Conservation (phyloP, 2,888 invertebrate genomes). For the Platynereis dumerilii region DNA sequence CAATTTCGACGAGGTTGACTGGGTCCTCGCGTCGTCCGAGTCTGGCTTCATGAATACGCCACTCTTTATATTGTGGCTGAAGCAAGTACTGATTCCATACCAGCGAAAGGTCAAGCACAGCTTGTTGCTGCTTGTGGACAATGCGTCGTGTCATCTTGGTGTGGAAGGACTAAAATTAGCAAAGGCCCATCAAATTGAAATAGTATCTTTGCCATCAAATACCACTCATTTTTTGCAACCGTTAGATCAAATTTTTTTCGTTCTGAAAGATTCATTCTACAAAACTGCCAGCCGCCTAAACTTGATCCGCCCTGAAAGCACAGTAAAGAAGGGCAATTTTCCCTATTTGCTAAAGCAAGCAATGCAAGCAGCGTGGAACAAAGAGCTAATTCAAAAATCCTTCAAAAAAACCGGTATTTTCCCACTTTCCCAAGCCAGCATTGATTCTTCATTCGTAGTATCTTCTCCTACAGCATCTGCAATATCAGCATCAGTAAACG, state of each 20-base stretch:
- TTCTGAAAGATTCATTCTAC: not conserved
- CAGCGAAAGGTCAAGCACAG: not conserved
- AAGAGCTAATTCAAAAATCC: not conserved
- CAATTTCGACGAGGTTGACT: not conserved
- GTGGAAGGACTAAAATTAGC: not conserved
- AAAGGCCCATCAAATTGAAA: not conserved
- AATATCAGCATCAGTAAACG: no score
- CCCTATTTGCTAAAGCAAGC: not conserved
- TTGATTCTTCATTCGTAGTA: not conserved
- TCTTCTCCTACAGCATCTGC: no score
- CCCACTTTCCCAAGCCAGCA: not conserved
- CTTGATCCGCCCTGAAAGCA: not conserved
- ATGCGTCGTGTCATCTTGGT: not conserved
- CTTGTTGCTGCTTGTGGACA: not conserved
- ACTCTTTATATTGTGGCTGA: not conserved
- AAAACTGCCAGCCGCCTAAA: not conserved
- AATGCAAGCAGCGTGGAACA: not conserved
- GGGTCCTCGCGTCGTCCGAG: not conserved
- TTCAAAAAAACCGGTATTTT: not conserved
- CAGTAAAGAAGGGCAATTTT: not conserved
- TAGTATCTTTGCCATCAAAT: not conserved
- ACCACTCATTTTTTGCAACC: conserved; percentile 4
- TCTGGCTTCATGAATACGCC: not conserved
- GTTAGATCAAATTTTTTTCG: not conserved
- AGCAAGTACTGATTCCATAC: not conserved